Percentiles rank a stretch among this genome's conserved stretches.
Conservation (phyloP, 1,140 invertebrate species). For the Drosophila albomicans region DNA sequence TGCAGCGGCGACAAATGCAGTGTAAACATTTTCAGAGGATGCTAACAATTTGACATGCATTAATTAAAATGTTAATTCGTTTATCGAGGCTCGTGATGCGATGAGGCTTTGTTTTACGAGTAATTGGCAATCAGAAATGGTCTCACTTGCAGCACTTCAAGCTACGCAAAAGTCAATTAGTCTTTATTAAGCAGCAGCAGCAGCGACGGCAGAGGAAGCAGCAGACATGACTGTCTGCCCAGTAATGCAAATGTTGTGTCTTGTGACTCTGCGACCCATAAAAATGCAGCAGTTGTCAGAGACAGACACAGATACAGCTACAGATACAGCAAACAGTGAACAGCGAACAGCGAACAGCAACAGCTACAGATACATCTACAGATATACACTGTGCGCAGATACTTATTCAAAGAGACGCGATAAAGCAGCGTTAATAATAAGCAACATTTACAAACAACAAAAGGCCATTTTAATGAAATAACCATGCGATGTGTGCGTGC, state of each 20-base stretch:
- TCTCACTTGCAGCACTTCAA: constrained; percentile 25
- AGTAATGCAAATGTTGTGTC: constrained; percentile 81
- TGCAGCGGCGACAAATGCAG: constrained; percentile 47
- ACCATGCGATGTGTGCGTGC: constrained; percentile 73
- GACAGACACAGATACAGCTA: constrained; percentile 22
- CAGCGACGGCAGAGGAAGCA: neutral
- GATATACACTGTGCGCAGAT: constrained; percentile 25
- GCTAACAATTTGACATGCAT: constrained; percentile 64
- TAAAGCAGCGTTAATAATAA: constrained; percentile 79
- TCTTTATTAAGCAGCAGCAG: constrained; percentile 73
- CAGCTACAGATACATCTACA: constrained; percentile 22
- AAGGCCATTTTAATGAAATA: constrained; percentile 84
- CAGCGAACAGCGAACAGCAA: neutral
- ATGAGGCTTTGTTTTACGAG: constrained; percentile 45
- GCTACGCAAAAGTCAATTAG: constrained; percentile 73
- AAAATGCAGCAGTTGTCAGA: constrained; percentile 62
- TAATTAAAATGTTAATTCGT: constrained; percentile 82
- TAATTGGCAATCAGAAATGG: constrained; percentile 72
- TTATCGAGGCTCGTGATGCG: constrained; percentile 66
- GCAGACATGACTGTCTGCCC: constrained; percentile 33
- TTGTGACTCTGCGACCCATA: constrained; percentile 58
- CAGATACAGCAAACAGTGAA: neutral
- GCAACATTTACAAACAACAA: constrained; percentile 83
- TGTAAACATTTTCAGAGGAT: constrained; percentile 42
- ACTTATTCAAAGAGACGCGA: constrained; percentile 56